These are phyloP conservation scores for Zophobas morio DNA, from an alignment of 1,140 invertebrate species.

Conservation along the genomic window DNA sequence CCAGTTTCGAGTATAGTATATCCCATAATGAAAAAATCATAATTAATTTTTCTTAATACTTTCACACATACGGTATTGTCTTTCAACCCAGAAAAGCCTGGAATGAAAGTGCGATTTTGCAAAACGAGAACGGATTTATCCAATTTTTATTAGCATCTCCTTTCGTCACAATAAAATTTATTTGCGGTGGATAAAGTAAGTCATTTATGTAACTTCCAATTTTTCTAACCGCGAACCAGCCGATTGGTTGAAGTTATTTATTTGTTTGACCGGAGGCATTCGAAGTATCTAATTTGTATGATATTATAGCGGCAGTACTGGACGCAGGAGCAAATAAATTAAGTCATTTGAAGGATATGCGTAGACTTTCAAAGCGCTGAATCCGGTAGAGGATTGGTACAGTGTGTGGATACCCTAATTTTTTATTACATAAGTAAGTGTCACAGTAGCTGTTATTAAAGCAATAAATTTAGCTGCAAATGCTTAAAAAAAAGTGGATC, in stretches of 20 bases:
- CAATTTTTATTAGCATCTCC: conserved; percentile 18
- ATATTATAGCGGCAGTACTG: conserved; percentile 1
- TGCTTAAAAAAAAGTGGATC: background rate
- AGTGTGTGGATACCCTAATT: conserved; percentile 10
- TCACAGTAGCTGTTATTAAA: background rate
- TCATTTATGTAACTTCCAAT: conserved; percentile 31
- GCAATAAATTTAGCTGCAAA: conserved; percentile 5
- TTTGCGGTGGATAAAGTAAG: background rate
- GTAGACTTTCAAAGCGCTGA: conserved; percentile 27
- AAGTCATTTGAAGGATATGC: conserved; percentile 34
- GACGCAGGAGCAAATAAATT: conserved; percentile 19
- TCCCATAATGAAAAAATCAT: conserved; percentile 11
- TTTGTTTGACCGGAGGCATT: background rate
- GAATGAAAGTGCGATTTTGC: conserved; percentile 30
- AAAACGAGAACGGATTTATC: conserved; percentile 22
- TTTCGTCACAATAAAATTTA: conserved; percentile 14
- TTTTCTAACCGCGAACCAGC: conserved; percentile 13
- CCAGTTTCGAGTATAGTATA: conserved; percentile 2
- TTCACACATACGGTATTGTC: conserved; percentile 22
- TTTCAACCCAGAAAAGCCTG: conserved; percentile 34
- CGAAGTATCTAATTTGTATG: conserved; percentile 23
- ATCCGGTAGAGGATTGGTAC: conserved; percentile 9
- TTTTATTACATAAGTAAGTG: background rate
- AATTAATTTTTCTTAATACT: conserved; percentile 38
- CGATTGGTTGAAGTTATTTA: conserved; percentile 15